These are phyloP conservation scores for Hypsibius dujardini DNA, from an alignment of 1,140 invertebrate species.

Conservation along the genomic window DNA sequence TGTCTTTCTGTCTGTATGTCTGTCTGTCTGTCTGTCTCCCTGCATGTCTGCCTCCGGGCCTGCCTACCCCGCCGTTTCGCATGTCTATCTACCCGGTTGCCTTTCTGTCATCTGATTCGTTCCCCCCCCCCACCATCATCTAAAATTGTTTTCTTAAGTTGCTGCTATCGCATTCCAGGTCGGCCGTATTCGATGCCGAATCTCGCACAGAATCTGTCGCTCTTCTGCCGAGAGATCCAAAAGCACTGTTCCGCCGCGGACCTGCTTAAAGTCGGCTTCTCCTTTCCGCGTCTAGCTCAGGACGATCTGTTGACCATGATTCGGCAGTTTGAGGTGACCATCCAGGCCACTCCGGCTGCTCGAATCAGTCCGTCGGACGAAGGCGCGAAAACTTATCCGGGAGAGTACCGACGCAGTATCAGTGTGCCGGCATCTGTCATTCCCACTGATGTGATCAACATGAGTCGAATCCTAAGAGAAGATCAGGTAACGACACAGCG, in stretches of 20 bases:
- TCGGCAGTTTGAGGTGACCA: not conserved
- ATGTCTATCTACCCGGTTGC: too few relatives aligned
- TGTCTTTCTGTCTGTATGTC: too few relatives aligned
- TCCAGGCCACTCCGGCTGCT: not conserved
- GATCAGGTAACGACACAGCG: not conserved
- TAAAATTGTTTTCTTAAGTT: conserved; percentile 26
- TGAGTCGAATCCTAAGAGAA: not conserved
- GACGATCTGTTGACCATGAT: not conserved
- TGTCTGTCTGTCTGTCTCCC: too few relatives aligned
- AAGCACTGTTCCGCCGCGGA: not conserved
- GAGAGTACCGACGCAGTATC: conserved; percentile 4
- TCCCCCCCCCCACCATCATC: too few relatives aligned
- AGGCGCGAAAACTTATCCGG: not conserved
- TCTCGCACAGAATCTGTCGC: not conserved
- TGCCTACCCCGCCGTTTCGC: too few relatives aligned
- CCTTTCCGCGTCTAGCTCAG: not conserved
- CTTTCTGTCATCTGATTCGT: too few relatives aligned
- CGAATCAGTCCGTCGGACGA: not conserved
- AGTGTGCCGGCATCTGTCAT: not conserved
- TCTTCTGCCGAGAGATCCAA: not conserved
- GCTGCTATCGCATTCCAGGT: conserved; percentile 19
- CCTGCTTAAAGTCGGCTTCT: conserved; percentile 14
- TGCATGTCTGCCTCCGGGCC: too few relatives aligned
- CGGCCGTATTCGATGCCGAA: conserved; percentile 1
- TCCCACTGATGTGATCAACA: not conserved